Evolutionary conservation across 2,797 vertebrate species (phyloP), one percentile per base, ranked within the genome.

Genomic region (Rachycentron canadum): DNA sequence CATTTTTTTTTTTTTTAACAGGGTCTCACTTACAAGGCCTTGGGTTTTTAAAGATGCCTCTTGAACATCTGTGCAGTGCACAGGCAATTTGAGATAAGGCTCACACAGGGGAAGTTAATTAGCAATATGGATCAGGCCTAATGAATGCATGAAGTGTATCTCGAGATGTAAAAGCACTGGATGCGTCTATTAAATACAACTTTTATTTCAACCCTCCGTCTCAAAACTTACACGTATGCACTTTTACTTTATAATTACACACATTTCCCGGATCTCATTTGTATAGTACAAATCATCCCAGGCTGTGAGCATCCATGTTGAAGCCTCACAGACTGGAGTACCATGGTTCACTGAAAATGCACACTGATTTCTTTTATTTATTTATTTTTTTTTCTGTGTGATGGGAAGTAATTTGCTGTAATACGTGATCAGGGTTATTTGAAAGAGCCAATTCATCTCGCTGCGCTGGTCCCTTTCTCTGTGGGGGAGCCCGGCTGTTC

Each of bases 401-500:
- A 90, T 86, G 79, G 91, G 90, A 93, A 88, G 91, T 88, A 83
- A 90, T 93, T 94, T 91, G 83, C 84, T 64, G 81, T 91, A 92
- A 91, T 89, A 90, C 23, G 78, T 83, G 88, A 91, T 91, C 81
- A 78, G 84, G 76, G 82, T 59, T 75, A 88, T 90, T 92, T 83
- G 82, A 89, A 88, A 90, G 85, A 90, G 87, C 57, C 49, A 88
- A 92, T 90, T 79, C 41, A 80, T 89, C 83, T 81, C 36, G 47
- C 87, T 62, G 81, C 45, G 79, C 88, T 71, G 62, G 84, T 81
- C 75, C 71, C 86, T 58, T 83, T 88, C 92, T 84, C 84, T 17
- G 76, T 57, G 66, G 89, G 88, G 79, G 89, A 69, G 73, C 85
- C 76, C 50, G 72, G 81, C 88, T 91, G 86, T 89, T 91, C 88